These are phyloP conservation scores for Philopedon plagiatum DNA, from an alignment of 2,888 invertebrate genomes.

Conservation along the genomic window DNA sequence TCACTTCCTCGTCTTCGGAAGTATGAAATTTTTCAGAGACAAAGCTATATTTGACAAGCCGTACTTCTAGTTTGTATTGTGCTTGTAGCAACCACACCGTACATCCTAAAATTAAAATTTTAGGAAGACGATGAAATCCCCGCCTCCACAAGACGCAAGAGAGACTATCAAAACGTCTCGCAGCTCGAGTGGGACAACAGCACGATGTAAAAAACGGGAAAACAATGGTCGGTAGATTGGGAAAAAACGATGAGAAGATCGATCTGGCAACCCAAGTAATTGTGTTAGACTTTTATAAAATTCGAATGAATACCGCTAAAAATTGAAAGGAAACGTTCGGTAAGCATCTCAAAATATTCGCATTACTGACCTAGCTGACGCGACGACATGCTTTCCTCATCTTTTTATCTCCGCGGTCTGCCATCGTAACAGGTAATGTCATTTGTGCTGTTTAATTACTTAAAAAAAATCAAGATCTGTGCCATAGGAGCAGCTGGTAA, in stretches of 20 bases:
- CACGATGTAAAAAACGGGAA: constrained; percentile 75
- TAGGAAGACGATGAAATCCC: constrained; percentile 67
- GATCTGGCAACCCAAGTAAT: background rate
- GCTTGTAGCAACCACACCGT: too few relatives aligned
- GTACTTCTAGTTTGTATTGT: too few relatives aligned
- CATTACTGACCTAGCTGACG: too few relatives aligned
- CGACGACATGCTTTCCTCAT: background rate
- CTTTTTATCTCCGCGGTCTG: constrained; percentile 9
- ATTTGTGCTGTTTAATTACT: constrained; percentile 33
- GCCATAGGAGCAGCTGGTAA: constrained; percentile 47
- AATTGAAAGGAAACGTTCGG: too few relatives aligned
- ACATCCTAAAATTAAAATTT: too few relatives aligned
- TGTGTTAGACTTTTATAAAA: background rate
- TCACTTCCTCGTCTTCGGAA: too few relatives aligned
- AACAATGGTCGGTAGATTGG: constrained; percentile 16
- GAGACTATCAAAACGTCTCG: constrained; percentile 80
- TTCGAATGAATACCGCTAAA: too few relatives aligned
- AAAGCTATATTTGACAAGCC: too few relatives aligned
- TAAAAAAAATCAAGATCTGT: constrained; percentile 26
- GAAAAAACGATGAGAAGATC: constrained; percentile 27
- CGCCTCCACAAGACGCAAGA: constrained; percentile 66
- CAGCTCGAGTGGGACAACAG: constrained; percentile 86
- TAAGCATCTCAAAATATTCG: too few relatives aligned
- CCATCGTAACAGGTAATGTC: constrained; percentile 21
- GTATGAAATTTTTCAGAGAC: too few relatives aligned